phyloP scores from a whole-genome alignment of 2,113 vertebrate species.

The Heterotis niloticus region DNA sequence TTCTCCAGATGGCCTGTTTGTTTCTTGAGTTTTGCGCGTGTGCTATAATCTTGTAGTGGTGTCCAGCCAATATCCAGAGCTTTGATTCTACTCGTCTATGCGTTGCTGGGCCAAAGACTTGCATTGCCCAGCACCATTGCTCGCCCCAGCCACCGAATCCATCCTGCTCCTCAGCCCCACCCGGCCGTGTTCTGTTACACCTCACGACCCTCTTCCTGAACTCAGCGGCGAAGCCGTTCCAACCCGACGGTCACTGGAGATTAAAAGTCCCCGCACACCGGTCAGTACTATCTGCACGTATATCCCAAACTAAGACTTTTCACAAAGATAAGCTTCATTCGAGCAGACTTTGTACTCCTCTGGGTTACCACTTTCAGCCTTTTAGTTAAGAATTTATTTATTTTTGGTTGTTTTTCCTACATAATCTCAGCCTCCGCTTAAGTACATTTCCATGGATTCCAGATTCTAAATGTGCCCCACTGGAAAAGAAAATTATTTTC shows the following conservation, averaged over 20 bases:
- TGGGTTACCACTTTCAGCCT: neutral
- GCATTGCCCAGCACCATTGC: neutral
- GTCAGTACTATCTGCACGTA: neutral
- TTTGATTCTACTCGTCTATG: neutral
- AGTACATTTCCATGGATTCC: constrained; percentile 39
- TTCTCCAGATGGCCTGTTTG: neutral
- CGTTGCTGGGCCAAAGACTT: neutral
- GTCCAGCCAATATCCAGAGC: neutral
- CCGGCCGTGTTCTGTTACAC: neutral
- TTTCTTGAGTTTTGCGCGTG: neutral
- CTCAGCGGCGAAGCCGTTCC: no score
- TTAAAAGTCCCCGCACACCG: neutral
- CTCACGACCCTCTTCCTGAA: neutral
- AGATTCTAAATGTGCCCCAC: constrained; percentile 39
- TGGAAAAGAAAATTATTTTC: constrained; percentile 51
- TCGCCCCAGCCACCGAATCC: neutral
- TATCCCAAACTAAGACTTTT: no score
- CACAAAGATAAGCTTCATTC: no score
- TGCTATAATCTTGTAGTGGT: neutral
- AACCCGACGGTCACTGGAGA: neutral
- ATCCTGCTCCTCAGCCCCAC: neutral
- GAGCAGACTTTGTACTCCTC: neutral
- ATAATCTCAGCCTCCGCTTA: neutral
- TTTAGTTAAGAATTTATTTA: constrained; percentile 1
- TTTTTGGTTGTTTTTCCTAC: neutral